Percentiles rank a stretch among this genome's conserved stretches.
phyloP scores from a whole-genome alignment of 2,113 vertebrate genomes.

The Protobothrops mucrosquamatus region DNA sequence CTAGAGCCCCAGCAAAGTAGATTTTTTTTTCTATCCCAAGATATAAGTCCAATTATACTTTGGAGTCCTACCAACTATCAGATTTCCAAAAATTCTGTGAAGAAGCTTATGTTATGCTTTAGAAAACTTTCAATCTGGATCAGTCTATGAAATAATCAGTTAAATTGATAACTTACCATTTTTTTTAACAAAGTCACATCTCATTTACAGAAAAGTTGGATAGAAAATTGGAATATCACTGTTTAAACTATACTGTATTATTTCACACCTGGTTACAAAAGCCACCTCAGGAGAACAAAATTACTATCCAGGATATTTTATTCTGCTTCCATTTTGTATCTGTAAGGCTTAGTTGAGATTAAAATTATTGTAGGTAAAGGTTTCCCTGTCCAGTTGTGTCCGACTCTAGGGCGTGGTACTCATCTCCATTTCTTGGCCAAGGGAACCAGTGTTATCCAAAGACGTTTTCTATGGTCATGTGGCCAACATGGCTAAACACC shows the following conservation, averaged over 20 bases:
- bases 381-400: background rate
- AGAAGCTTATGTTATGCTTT: background rate
- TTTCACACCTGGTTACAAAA: background rate
- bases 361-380: background rate
- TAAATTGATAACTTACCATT: background rate
- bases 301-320: background rate
- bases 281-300: background rate
- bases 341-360: background rate
- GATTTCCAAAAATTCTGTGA: background rate
- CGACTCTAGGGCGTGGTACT: background rate
- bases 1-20: background rate
- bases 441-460: background rate
- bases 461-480: background rate
- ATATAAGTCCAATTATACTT: background rate
- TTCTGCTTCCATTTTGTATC: background rate
- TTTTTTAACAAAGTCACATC: background rate
- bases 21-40: background rate
- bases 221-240: background rate
- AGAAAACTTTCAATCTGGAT: background rate
- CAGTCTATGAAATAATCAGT: background rate
- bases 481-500: background rate
- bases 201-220: background rate
- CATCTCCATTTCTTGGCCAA: background rate
- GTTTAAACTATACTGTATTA: background rate
- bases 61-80: background rate